Conservation (phyloP, 2,797 vertebrate species). For the Champsocephalus gunnari region DNA sequence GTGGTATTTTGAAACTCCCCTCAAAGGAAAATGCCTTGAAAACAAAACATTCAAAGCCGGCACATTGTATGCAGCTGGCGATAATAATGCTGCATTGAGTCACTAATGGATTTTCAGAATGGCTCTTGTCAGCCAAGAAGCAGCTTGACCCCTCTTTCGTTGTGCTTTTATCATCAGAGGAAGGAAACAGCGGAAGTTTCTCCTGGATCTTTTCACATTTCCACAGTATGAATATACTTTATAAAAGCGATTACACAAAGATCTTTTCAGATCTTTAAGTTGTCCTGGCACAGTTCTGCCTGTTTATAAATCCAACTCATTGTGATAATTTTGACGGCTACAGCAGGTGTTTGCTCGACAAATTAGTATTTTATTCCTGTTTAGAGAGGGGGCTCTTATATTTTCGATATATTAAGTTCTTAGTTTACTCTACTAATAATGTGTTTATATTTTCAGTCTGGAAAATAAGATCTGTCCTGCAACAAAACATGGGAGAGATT, state of each 20-base stretch:
- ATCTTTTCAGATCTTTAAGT: not conserved
- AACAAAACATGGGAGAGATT: not conserved
- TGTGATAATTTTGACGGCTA: not conserved
- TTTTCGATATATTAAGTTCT: not conserved
- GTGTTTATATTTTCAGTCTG: not conserved
- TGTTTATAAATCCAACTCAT: not conserved
- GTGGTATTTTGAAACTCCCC: slow-evolving; percentile 65
- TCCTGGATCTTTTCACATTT: slow-evolving; percentile 43
- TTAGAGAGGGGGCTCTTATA: not conserved
- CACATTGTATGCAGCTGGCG: slow-evolving; percentile 59
- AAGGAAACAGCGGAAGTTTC: slow-evolving; percentile 34
- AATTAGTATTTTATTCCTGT: not conserved
- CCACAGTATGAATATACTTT: not conserved
- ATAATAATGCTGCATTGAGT: slow-evolving; percentile 71
- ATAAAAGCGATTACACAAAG: slow-evolving; percentile 16
- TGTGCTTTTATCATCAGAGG: slow-evolving; percentile 52
- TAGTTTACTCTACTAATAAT: not conserved
- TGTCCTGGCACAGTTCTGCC: not conserved
- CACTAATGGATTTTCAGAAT: slow-evolving; percentile 78
- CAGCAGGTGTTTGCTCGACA: not conserved
- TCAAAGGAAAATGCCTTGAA: slow-evolving; percentile 69
- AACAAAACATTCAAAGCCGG: slow-evolving; percentile 66
- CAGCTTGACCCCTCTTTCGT: slow-evolving; percentile 65
- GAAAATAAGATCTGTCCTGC: not conserved
- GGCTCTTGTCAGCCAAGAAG: slow-evolving; percentile 65